Evolutionary conservation across 35 echinoderm and acorn worm species (phyloP).

Genomic region (Hemicentrotus pulcherrimus): DNA sequence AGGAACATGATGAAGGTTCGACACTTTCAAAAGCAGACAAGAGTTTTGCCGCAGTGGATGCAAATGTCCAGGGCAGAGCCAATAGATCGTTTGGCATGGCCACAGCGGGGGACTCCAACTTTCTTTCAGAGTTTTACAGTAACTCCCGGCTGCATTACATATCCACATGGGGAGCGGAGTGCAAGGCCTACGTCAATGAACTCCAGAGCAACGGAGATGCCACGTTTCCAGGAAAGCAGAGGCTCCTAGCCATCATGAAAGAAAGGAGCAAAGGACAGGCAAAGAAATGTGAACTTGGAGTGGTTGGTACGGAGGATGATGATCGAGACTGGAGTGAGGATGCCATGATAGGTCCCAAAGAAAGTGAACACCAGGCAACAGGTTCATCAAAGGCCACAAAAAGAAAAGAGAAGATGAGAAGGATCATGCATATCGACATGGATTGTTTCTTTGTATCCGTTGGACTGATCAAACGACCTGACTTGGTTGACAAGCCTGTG

Average conservation of each 20-base stretch:
- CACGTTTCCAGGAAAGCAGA: constrained; percentile 78
- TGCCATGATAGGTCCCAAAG: neutral
- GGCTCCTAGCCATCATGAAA: constrained; percentile 50
- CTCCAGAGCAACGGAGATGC: constrained; percentile 75
- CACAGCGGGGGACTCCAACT: constrained; percentile 78
- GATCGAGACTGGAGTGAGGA: neutral
- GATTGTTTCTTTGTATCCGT: constrained; percentile 99
- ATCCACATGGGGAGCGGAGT: constrained; percentile 97
- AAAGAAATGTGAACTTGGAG: neutral
- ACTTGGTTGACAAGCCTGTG: constrained; percentile 88
- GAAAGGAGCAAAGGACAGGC: neutral
- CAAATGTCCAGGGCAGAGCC: neutral
- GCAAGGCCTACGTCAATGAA: constrained; percentile 85
- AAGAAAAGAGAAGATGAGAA: neutral
- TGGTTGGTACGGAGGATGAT: neutral
- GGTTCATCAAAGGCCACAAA: neutral
- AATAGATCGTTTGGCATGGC: neutral
- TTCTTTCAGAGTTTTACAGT: constrained; percentile 93
- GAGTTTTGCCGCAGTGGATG: neutral
- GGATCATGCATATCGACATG: constrained; percentile 99
- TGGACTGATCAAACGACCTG: constrained; percentile 76
- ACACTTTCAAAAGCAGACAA: neutral
- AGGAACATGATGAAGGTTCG: neutral
- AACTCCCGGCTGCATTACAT: constrained; percentile 92
- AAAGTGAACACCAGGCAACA: neutral